Percentiles rank a stretch among this genome's conserved stretches.
These are phyloP conservation scores for Antechinus flavipes DNA, from an alignment of 2,113 vertebrate species.

Conservation along the genomic window DNA sequence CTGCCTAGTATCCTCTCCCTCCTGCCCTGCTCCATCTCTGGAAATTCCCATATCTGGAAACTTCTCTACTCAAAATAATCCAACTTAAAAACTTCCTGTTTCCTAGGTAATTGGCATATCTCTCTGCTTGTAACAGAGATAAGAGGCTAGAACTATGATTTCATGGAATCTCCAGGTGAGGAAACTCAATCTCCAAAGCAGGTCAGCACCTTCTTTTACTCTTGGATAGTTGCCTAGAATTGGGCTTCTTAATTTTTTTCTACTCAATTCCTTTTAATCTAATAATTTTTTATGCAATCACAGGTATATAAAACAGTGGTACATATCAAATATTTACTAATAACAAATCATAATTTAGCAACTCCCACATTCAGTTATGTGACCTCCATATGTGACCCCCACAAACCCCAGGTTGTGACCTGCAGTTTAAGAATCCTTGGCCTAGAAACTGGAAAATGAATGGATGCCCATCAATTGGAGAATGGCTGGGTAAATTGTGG, in stretches of 20 bases:
- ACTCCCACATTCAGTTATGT: no score
- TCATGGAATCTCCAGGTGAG: not conserved
- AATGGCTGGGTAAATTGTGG: no score
- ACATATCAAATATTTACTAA: no score
- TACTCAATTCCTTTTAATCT: no score
- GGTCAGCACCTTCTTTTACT: not conserved
- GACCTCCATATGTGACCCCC: no score
- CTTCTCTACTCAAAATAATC: not conserved
- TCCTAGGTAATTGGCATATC: not conserved
- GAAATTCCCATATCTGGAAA: constrained; percentile 5
- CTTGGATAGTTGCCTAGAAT: not conserved
- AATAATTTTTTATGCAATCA: no score
- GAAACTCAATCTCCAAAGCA: not conserved
- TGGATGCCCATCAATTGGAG: no score
- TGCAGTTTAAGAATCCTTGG: not conserved
- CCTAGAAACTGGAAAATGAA: not conserved
- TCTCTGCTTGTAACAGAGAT: not conserved
- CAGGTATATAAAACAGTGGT: no score
- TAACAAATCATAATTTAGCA: no score
- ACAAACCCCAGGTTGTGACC: no score
- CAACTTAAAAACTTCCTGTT: not conserved
- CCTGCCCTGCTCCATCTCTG: not conserved
- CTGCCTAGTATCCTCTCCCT: not conserved
- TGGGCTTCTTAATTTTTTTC: no score
- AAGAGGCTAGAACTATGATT: not conserved